phyloP scores from a whole-genome alignment of 2,888 invertebrate genomes.

The Trilocha varians region DNA sequence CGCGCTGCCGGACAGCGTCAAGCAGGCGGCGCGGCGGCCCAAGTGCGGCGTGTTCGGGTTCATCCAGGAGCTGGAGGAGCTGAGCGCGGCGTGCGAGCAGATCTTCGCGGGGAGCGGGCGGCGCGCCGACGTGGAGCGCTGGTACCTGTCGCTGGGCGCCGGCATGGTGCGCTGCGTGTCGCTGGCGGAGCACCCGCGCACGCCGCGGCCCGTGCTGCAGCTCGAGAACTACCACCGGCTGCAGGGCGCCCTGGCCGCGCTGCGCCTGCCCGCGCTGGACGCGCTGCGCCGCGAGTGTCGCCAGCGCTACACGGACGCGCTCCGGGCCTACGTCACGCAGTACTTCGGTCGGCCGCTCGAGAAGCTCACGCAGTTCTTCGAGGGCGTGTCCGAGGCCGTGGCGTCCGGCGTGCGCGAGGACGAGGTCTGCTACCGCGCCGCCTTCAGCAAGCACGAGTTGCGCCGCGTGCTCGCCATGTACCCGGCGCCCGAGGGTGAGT shows the following conservation, averaged over 20 bases:
- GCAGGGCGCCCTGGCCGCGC: conserved; percentile 86
- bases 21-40: conserved; percentile 64
- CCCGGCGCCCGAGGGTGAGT: conserved; percentile 14
- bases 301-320: conserved; percentile 89
- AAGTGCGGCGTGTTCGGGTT: conserved; percentile 94
- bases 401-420: conserved; percentile 95
- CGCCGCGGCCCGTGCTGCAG: conserved; percentile 88
- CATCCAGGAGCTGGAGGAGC: conserved; percentile 91
- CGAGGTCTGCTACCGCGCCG: conserved; percentile 98
- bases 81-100: conserved; percentile 88
- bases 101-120: conserved; percentile 91
- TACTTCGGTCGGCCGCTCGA: conserved; percentile 87
- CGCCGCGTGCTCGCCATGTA: conserved; percentile 79
- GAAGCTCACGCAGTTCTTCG: conserved; percentile 89
- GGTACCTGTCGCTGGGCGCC: conserved; percentile 81
- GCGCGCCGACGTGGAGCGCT: conserved; percentile 92
- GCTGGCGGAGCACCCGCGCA: conserved; percentile 74
- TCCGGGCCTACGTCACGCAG: conserved; percentile 92
- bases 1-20: conserved; percentile 13
- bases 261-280: conserved; percentile 93
- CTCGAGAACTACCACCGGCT: conserved; percentile 96
- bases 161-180: conserved; percentile 85
- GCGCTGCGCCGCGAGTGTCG: conserved; percentile 91
- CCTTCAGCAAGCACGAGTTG: conserved; percentile 96
- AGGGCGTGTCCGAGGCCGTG: conserved; percentile 95